Evolutionary conservation across 1,140 invertebrate species (phyloP).

Genomic region (Nephotettix cincticeps): DNA sequence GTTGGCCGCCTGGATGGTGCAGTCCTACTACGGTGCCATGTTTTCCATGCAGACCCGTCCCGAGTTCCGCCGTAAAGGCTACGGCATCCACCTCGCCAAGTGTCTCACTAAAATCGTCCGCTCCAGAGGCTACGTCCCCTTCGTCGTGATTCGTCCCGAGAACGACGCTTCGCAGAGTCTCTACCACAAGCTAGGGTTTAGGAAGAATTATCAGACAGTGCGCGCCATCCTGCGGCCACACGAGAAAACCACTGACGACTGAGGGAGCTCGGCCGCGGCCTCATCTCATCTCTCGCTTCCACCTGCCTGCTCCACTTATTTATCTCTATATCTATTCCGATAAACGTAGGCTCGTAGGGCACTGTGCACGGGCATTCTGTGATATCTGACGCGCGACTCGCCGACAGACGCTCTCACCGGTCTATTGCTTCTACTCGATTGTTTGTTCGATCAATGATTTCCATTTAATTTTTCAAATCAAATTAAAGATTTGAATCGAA

Average conservation of each 20-base stretch:
- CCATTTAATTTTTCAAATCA: no score
- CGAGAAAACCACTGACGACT: slow-evolving; percentile 16
- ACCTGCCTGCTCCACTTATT: slow-evolving; percentile 27
- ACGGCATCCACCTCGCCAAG: slow-evolving; percentile 64
- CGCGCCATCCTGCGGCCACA: slow-evolving; percentile 69
- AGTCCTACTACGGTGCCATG: slow-evolving; percentile 86
- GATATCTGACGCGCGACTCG: neutral
- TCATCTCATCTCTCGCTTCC: slow-evolving; percentile 21
- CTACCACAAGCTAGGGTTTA: slow-evolving; percentile 77
- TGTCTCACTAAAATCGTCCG: slow-evolving; percentile 66
- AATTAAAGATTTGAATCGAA: no score
- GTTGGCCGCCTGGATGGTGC: slow-evolving; percentile 81
- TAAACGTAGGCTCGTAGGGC: slow-evolving; percentile 20
- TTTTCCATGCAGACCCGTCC: slow-evolving; percentile 87
- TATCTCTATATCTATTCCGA: slow-evolving; percentile 21
- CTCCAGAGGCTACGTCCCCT: slow-evolving; percentile 73
- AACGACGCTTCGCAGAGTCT: slow-evolving; percentile 78
- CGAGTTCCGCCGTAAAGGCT: slow-evolving; percentile 75
- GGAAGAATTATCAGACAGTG: slow-evolving; percentile 71
- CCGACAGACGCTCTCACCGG: no score
- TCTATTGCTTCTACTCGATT: no score
- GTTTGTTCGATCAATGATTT: no score
- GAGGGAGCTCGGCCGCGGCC: neutral
- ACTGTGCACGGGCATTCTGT: slow-evolving; percentile 9
- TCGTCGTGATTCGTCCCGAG: slow-evolving; percentile 82